Conservation (phyloP, 2,888 invertebrate genomes). For the Perithous albicinctus region DNA sequence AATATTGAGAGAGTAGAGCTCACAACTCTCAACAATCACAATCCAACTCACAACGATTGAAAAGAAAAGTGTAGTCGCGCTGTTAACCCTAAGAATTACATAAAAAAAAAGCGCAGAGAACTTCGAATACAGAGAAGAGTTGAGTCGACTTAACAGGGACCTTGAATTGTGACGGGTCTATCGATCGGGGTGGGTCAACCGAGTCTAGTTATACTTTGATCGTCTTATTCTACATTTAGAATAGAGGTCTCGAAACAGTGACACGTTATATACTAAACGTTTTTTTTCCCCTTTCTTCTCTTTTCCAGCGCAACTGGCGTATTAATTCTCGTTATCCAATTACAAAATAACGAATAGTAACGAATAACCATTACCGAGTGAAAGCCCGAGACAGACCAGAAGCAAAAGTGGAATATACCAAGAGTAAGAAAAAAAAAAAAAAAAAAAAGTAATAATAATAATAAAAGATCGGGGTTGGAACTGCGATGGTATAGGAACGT, state of each 20-base stretch:
- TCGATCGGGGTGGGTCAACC: constrained; percentile 50
- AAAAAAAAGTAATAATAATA: constrained; percentile 29
- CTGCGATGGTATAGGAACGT: constrained; percentile 60
- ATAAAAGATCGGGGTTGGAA: constrained; percentile 55
- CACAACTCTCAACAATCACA: too few species aligned
- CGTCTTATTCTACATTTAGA: constrained; percentile 21
- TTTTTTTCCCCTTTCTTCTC: neutral
- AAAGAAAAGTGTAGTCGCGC: too few species aligned
- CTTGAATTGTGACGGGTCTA: constrained; percentile 45
- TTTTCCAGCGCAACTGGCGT: neutral
- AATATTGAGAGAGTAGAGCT: too few species aligned
- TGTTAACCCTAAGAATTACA: too few species aligned
- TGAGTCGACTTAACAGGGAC: constrained; percentile 27
- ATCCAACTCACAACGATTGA: too few species aligned
- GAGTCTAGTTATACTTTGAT: constrained; percentile 16
- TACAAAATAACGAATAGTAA: neutral
- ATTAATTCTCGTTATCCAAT: constrained; percentile 13
- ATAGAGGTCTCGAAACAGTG: constrained; percentile 9
- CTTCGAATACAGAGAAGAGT: neutral
- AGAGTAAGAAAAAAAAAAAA: neutral
- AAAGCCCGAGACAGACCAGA: neutral
- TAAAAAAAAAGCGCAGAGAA: neutral
- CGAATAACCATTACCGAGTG: neutral
- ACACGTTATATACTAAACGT: neutral
- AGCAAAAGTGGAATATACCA: neutral